Conservation (phyloP, 2,888 invertebrate species). For the Parnassius mnemosyne region DNA sequence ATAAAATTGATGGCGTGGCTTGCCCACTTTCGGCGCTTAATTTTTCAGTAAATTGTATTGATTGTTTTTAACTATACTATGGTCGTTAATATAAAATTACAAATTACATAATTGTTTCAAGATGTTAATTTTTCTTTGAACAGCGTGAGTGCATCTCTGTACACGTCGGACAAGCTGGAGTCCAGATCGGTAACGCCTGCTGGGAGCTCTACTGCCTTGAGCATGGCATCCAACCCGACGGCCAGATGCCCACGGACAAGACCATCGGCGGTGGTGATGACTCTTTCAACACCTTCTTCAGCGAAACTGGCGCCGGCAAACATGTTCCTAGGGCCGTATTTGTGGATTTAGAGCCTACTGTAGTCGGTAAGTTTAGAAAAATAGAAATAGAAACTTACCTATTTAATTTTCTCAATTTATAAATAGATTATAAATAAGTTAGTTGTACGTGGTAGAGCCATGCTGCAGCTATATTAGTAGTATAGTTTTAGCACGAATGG, state of each 20-base stretch:
- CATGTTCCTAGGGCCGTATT: slow-evolving; percentile 97
- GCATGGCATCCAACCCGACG: slow-evolving; percentile 95
- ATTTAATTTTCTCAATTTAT: too few species aligned
- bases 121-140: slow-evolving; percentile 35
- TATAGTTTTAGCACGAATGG: too few species aligned
- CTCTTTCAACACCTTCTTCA: slow-evolving; percentile 97
- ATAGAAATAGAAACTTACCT: neutral
- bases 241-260: slow-evolving; percentile 96
- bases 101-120: too few species aligned
- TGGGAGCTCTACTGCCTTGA: slow-evolving; percentile 94
- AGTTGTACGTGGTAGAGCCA: too few species aligned
- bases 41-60: too few species aligned
- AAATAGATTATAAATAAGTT: too few species aligned
- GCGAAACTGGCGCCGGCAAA: slow-evolving; percentile 96
- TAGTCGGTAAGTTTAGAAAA: slow-evolving; percentile 81
- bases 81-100: too few species aligned
- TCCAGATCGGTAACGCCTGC: slow-evolving; percentile 94
- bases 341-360: slow-evolving; percentile 97
- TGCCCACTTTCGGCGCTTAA: too few species aligned
- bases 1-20: too few species aligned
- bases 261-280: slow-evolving; percentile 95
- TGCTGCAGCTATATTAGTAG: too few species aligned
- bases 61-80: too few species aligned
- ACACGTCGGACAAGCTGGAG: slow-evolving; percentile 84
- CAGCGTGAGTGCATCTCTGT: slow-evolving; percentile 84